Base-by-base conservation (phyloP, 2,113 vertebrate genomes). In the Lophius piscatorius region DNA sequence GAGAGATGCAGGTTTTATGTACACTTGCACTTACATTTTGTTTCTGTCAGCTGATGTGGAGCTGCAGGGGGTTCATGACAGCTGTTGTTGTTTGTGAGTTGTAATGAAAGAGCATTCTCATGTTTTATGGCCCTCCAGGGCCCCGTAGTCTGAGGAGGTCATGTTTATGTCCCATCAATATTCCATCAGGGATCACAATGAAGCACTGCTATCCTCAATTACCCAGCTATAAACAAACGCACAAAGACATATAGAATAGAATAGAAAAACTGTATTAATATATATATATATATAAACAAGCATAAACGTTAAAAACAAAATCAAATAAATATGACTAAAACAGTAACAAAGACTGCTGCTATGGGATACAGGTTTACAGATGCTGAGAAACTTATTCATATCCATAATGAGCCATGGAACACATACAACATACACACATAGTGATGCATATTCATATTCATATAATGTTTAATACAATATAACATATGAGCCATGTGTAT, bases 141-240 rank as follows among this genome's bases (percentile, higher is more conserved):
- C 63, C 44, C 67, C 46, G 68, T 67, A 68, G 31, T 73, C 64
- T 49, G 14, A 35, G 40, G 42, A 67, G 49, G 34, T 42, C 54
- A 46, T 70, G 75, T 75, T 79, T 70, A 70, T 66, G 47, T 56
- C 28, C 45, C 63, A 82, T 82, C 48, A 71, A 84, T 73, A 80
- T 70, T 74, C 68, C 52, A 75, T 78, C 42, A 58, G 17, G 1
- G 39, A 75, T 78, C 46, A 58, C 17, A 1, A 35, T 26, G 26
- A 28, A 81, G 72, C 54, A 70, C 28, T 18, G 63, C 40, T 63
- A 60, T 55, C 34, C 28, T 13, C 31, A 58, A 49, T 39, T 63
- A 67, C 36, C 9, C 69, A 23, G 7, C 9, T 23, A 16, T 40
- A 13, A 34, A 33, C 50, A 61, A 9, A 36, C 16, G 31, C 22